Percentiles rank a stretch among this genome's conserved stretches.
phyloP scores from a whole-genome alignment of 2,113 vertebrate species.

The Petrocephalus microphthalmus region DNA sequence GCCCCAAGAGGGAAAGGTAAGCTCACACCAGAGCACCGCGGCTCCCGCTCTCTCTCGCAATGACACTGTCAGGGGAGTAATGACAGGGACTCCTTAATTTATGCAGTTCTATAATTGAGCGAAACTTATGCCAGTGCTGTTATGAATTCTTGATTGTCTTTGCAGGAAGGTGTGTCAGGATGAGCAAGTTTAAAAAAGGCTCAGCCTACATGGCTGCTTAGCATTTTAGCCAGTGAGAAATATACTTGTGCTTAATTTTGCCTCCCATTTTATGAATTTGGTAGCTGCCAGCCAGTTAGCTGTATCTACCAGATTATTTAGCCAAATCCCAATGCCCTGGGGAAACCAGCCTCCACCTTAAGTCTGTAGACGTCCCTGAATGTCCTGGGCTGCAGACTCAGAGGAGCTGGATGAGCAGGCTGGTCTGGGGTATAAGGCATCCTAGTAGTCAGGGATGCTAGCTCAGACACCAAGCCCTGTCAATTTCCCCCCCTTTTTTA shows the following conservation, averaged over 20 bases:
- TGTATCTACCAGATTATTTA: constrained; percentile 5
- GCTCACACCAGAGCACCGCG: not conserved
- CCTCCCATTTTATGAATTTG: not conserved
- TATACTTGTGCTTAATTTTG: constrained; percentile 11
- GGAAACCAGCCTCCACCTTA: constrained; percentile 13
- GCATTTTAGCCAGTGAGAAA: constrained; percentile 11
- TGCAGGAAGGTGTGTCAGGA: constrained; percentile 18
- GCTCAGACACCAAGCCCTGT: constrained; percentile 5
- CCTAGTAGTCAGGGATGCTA: constrained; percentile 19
- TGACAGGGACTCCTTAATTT: not conserved
- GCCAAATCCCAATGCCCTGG: constrained; percentile 1
- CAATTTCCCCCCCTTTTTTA: constrained; percentile 7
- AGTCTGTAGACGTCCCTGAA: constrained; percentile 24
- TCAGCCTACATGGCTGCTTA: not conserved
- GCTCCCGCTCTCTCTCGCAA: not conserved
- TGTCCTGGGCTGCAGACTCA: constrained; percentile 2
- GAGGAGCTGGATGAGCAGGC: constrained; percentile 17
- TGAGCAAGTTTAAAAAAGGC: not conserved
- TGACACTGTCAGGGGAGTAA: not conserved
- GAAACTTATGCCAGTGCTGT: not conserved
- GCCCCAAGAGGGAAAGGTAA: constrained; percentile 32
- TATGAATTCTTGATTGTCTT: constrained; percentile 5
- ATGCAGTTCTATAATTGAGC: not conserved
- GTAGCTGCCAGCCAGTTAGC: constrained; percentile 4
- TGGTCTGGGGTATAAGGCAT: not conserved